Evolutionary conservation across 1,140 invertebrate species (phyloP), one percentile per base, ranked within the genome.

Genomic region (Rhopalosiphum maidis): DNA sequence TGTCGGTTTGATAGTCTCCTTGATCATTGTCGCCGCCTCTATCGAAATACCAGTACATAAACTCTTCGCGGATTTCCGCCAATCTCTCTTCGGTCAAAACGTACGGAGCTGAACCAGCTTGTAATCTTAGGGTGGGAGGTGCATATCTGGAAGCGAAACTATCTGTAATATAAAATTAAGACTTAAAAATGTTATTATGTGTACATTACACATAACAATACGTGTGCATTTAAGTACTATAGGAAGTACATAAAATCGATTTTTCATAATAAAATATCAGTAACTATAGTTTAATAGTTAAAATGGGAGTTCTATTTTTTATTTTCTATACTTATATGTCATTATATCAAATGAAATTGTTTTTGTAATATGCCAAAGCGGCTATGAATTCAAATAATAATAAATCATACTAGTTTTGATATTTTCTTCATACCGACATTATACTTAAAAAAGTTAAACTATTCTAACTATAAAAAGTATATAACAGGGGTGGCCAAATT

Each of bases 31-130:
- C 96, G 37, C 97, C 97, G 8, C 97, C 97, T 94, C 96, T 96
- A 95, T 98, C 98, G 94, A 97, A 98, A 95, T 96, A 99, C 96
- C 98, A 98, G 94, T 98, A 99, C 96, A 98, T 96, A 94, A 98
- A 97, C 94, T 97, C 95, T 1, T 95, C 95, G 48, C 98, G 95
- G 90, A 98, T 97, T 94, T 97, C 96, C 30, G 95, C 95, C 43
- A 98, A 95, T 15, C 97, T 95, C 2, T 96, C 95, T 60, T 96
- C 95, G 0, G 97, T 97, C 91, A 98, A 93, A 6, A 94, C 89
- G 77, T 94, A 95, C 18, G 87, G 48, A 25, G 91, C 87, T 9
- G 83, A 90, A 25, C 93, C 89, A 30, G 82, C n/a, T 83, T 92
- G 91, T 15, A 88, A 46, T 48, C 94, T 37, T 46, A 93, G 37